phyloP scores from a whole-genome alignment of 2,888 invertebrate species.

The Chrysolina americana region DNA sequence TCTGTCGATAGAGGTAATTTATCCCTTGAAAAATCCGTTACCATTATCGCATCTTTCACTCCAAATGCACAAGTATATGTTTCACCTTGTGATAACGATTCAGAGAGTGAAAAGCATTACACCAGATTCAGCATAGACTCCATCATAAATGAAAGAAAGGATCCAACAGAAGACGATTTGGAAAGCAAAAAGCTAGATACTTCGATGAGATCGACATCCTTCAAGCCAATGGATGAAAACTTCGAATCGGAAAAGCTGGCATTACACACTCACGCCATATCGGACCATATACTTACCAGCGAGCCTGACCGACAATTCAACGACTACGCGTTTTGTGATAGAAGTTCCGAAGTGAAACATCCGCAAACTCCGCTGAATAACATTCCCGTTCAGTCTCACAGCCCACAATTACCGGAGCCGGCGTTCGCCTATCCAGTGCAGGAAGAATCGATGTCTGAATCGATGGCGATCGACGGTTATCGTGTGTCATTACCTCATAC shows the following conservation, averaged over 20 bases:
- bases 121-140: constrained; percentile 24
- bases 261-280: not conserved
- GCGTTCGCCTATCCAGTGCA: constrained; percentile 66
- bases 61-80: too few relatives aligned
- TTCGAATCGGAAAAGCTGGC: not conserved
- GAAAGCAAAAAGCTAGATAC: not conserved
- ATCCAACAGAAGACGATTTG: not conserved
- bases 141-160: constrained; percentile 9
- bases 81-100: not conserved
- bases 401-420: constrained; percentile 66
- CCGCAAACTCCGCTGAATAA: constrained; percentile 61
- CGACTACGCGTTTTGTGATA: constrained; percentile 56
- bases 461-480: constrained; percentile 17
- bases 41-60: not conserved
- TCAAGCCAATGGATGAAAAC: not conserved
- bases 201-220: not conserved
- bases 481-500: constrained; percentile 53
- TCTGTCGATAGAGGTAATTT: constrained; percentile 3
- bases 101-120: not conserved
- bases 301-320: constrained; percentile 48
- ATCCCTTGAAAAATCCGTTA: constrained; percentile 4
- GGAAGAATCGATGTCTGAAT: constrained; percentile 26
- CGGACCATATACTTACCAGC: constrained; percentile 28
- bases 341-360: constrained; percentile 65
- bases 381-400: constrained; percentile 61